Evolutionary conservation across 37 sponge, comb jelly and placozoan genomes (phyloP), one percentile per base, ranked within the genome.

Genomic region (Lycopodina hypogea): DNA sequence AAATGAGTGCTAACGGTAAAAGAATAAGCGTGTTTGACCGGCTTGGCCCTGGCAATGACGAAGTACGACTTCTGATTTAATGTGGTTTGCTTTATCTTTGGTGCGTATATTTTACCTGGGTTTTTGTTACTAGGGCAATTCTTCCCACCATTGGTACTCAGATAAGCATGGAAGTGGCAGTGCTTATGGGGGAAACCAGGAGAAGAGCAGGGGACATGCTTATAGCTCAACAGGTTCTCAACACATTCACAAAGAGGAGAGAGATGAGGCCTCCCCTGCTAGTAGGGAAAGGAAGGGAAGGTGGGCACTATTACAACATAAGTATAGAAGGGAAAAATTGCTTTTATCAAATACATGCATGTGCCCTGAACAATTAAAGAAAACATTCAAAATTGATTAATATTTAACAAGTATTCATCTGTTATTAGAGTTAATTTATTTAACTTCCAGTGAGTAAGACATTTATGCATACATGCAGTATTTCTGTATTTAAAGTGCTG

Each of bases 11-110:
- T 30, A 72, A 74, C 12, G 57, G 57, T 3, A 90, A 81, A 52
- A 81, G 82, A 29, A 61, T 84, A 7, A 92, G 93, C 66, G 93
- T 92, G 18, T 92, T 92, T 77, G 93, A 87, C 39, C 55, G 93
- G 52, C 85, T 92, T 26, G 93, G 93, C 4, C 92, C 92, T 34
- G 84, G 81, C 41, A 83, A 81, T 57, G 86, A 90, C 30, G 82
- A 82, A 50, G 82, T 78, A 36, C n/a, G 12, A 23, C 6, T 59
- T 17, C 15, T 17, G 18, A 59, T 28, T 59, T 6, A 59, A 59
- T 12, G 12, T 28, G 28, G 18, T 59, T 28, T 7, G 15, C 7
- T 28, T 12, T 59, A 17, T 17, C 12, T 17, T 28, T 6, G 28
- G 12, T 28, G 4, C 71, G 2, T 12, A 42, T 42, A 39, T 18